Percentiles rank a stretch among this genome's conserved stretches.
Evolutionary conservation across 2,113 vertebrate species (phyloP).

Genomic region (Cacatua alba): DNA sequence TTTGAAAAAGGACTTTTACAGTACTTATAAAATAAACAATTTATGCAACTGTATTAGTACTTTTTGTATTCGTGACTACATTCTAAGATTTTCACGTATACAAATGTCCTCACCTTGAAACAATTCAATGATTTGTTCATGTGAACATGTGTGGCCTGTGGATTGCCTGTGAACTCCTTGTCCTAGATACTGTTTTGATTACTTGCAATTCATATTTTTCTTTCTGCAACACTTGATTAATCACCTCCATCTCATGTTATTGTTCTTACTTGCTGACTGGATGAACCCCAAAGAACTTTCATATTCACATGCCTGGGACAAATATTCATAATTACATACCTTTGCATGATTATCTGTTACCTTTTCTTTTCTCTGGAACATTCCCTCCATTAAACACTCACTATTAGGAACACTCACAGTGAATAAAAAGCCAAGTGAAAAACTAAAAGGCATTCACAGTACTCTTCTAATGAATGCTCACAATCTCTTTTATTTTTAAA

Average conservation of each 20-base stretch:
- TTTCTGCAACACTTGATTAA: constrained; percentile 37
- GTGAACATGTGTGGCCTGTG: constrained; percentile 37
- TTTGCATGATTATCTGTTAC: constrained; percentile 17
- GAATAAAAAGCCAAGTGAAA: not conserved
- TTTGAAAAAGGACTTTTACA: not conserved
- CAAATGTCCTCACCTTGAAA: constrained; percentile 26
- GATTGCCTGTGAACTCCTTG: constrained; percentile 44
- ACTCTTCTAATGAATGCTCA: not conserved
- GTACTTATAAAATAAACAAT: not conserved
- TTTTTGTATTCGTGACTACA: not conserved
- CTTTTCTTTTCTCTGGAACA: not conserved
- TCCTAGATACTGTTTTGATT: constrained; percentile 52
- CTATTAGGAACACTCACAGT: not conserved
- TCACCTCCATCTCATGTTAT: not conserved
- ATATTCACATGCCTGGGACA: constrained; percentile 14
- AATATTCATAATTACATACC: constrained; percentile 6
- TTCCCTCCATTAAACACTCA: not conserved
- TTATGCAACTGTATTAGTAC: not conserved
- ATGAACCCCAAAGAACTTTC: constrained; percentile 53
- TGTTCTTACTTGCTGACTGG: constrained; percentile 38
- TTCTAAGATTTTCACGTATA: not conserved
- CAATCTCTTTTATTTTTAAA: not conserved
- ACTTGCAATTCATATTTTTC: constrained; percentile 39
- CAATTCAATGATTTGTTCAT: constrained; percentile 6
- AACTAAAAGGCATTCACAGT: not conserved